Base-by-base conservation (phyloP, 2,888 invertebrate genomes). In the Calameuta idolon region DNA sequence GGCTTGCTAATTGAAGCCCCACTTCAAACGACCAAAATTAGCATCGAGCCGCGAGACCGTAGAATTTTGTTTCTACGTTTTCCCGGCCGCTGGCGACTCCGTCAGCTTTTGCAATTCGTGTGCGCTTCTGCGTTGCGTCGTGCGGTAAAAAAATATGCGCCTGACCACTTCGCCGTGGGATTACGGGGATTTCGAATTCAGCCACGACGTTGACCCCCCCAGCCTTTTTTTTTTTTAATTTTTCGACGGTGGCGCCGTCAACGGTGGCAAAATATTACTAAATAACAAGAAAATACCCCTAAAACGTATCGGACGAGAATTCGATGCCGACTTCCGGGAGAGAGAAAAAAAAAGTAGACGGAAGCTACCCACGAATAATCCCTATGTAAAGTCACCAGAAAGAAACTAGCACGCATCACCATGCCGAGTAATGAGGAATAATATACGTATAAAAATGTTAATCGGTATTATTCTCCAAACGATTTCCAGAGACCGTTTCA, bases 401-500 rank as follows among this genome's bases (percentile, higher is more conserved):
- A 9, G 9, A 2, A 55, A 55, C 23, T 9, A 55, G 55, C 23
- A 9, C 9, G 0, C 5, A 1, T 55, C 23, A 9, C 55, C 55
- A 23, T 55, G 23, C 0, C 0, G 23, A 55, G 9, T 9, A 23
- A 15, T 4, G 4, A 40, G 55, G 9, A 23, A 55, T 23, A 23
- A 55, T 55, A 55, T 55, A 55, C 55, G 55, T 23, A 55, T 55
- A 55, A 55, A 55, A 55, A 55, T 55, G 55, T 23, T 23, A 23
- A 55, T 55, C 55, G 23, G 23, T 23, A 55, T 23, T 55, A 9
- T 55, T 9, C 1, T 23, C 23, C 55, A 23, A 55, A 23, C 2
- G 23, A 2, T 23, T 5, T 40, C 9, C 23, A 0, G 0, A 5
- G 0, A 2, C 0, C 55, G 23, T 23, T 23, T 55, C 2, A n/a